Evolutionary conservation across 30 jellyfish, hydroid and myxozoan species (phyloP), one percentile per base, ranked within the genome.

Genomic region (Aurelia coerulea): DNA sequence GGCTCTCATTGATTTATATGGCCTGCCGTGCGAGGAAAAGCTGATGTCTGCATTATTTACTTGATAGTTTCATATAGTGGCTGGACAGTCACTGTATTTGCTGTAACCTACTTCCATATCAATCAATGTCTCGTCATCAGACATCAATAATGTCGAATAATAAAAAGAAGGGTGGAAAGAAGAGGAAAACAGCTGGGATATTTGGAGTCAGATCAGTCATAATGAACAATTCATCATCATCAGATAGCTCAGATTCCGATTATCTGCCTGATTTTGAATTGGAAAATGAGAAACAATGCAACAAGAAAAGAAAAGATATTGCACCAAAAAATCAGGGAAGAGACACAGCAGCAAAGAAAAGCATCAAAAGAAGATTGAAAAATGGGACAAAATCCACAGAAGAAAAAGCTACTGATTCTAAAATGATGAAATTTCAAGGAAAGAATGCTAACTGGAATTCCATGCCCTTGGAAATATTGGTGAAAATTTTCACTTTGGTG

Each of bases 181-280:
- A 79, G 2, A 41, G 54, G 65, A 31, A 64, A 64, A 64, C 56
- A 51, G 49, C 8, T 46, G 56, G 17, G 59, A 50, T 50, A 18
- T 54, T 23, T 18, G 51, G 73, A 13, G 31, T 70, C 23, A 63
- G 50, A 65, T 62, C 64, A 51, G 12, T 5, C 42, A 52, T 8
- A 39, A 46, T 64, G 10, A 53, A 54, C 65, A 64, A 68, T 23
- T 59, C 92, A 86, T 2, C 42, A 1, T 18, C 88, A n/a, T 72
- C 93, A 12, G 93, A 84, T 68, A 74, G 83, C 19, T 84, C 93
- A 35, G 93, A 84, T 66, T 73, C 81, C 0, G 93, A 84, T 54
- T 84, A 84, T 73, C 41, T 8, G 4, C 93, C 93, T 1, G 86
- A 71, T 71, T n/a, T 60, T 60, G 70, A 60, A 60, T n/a, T 13